A percentile compares a stretch with the other conserved stretches of the same genome.
Conservation (phyloP, 2,797 vertebrate species). For the Jordanella pulchra region DNA sequence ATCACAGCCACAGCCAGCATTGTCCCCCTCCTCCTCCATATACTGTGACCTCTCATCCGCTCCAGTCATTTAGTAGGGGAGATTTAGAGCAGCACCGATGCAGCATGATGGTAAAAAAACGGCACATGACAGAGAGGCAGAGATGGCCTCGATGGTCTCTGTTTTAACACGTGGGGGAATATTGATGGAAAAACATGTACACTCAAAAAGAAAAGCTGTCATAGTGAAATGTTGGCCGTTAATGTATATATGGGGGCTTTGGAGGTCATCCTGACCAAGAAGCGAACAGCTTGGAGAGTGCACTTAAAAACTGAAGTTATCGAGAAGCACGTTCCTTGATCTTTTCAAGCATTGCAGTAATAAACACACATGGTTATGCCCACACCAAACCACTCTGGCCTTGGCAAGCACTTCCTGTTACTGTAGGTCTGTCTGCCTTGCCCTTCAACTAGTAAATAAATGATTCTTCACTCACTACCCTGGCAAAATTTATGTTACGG, state of each 20-base stretch:
- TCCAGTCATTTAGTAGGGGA: constrained; percentile 69
- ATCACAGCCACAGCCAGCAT: constrained; percentile 54
- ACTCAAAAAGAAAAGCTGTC: constrained; percentile 58
- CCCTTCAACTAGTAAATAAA: constrained; percentile 33
- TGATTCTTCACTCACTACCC: constrained; percentile 11
- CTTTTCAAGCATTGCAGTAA: constrained; percentile 51
- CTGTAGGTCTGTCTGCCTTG: constrained; percentile 29
- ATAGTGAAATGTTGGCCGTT: constrained; percentile 50
- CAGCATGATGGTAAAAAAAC: constrained; percentile 58
- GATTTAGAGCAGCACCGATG: constrained; percentile 63
- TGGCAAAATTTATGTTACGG: not conserved
- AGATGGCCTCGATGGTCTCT: constrained; percentile 50
- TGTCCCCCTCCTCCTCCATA: constrained; percentile 67
- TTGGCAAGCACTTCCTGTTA: constrained; percentile 48
- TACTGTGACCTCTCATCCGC: constrained; percentile 72
- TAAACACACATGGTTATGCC: constrained; percentile 38
- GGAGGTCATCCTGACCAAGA: constrained; percentile 56
- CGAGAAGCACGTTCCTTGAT: constrained; percentile 47
- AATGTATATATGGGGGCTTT: constrained; percentile 55
- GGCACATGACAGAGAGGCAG: constrained; percentile 39
- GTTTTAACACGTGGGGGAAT: constrained; percentile 59
- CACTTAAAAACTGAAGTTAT: constrained; percentile 53
- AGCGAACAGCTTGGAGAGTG: constrained; percentile 49
- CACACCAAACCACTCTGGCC: constrained; percentile 40
- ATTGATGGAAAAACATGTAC: constrained; percentile 58